Evolutionary conservation across 1,140 invertebrate genomes (phyloP).

Genomic region (Samia ricini): DNA sequence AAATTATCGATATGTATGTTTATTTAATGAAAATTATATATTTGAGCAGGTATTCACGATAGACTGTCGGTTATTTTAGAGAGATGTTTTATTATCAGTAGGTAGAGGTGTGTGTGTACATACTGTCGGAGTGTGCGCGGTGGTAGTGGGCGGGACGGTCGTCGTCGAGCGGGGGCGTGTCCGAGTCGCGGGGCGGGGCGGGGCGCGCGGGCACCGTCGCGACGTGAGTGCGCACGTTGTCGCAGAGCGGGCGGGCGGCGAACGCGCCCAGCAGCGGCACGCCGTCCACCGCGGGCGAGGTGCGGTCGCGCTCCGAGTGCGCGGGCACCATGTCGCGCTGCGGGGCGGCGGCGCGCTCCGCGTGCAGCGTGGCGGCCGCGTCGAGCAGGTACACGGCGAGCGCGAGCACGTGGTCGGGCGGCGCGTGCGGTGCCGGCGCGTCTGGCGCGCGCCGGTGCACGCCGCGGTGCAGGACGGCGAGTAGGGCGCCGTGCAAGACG

Average conservation of each 20-base stretch:
- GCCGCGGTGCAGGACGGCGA: constrained; percentile 90
- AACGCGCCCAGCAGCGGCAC: constrained; percentile 77
- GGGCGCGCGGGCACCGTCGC: too few species aligned
- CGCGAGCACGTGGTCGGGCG: constrained; percentile 90
- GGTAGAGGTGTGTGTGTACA: constrained; percentile 20
- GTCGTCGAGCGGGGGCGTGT: constrained; percentile 18
- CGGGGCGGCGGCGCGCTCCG: constrained; percentile 37
- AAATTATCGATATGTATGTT: too few species aligned
- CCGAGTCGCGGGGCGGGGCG: constrained; percentile 16
- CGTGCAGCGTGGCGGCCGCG: too few species aligned
- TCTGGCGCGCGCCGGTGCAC: constrained; percentile 87
- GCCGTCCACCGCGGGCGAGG: constrained; percentile 33
- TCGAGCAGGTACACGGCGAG: constrained; percentile 89
- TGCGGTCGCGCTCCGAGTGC: constrained; percentile 23
- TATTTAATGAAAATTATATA: too few species aligned
- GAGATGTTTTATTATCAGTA: too few species aligned
- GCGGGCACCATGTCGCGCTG: not conserved
- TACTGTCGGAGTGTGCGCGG: constrained; percentile 52
- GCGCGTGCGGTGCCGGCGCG: constrained; percentile 82
- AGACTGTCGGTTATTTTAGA: too few species aligned
- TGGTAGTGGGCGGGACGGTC: constrained; percentile 33
- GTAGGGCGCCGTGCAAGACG: constrained; percentile 91
- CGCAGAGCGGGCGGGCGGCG: constrained; percentile 87
- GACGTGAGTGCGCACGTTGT: constrained; percentile 85
- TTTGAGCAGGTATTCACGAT: too few species aligned